Conservation (phyloP, 1,140 invertebrate genomes). For the Centruroides sculpturatus region DNA sequence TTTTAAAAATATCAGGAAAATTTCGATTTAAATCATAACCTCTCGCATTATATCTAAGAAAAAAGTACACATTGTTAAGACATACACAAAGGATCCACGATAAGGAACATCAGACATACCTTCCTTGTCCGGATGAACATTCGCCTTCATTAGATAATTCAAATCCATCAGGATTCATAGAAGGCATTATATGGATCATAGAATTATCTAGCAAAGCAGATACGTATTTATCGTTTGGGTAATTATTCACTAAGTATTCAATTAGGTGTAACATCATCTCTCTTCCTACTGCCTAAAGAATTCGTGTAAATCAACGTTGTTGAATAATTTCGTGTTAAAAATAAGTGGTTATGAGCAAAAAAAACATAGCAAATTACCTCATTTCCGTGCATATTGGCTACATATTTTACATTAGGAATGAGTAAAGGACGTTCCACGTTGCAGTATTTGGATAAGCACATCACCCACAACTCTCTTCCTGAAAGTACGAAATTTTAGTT, state of each 20-base stretch:
- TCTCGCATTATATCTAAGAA: conserved; percentile 20
- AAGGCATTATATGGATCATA: conserved; percentile 39
- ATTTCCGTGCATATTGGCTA: conserved; percentile 31
- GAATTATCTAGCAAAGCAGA: conserved; percentile 33
- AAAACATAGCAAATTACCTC: conserved; percentile 17
- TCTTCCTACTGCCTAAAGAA: conserved; percentile 59
- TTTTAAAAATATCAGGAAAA: conserved; percentile 32
- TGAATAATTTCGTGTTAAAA: too few relatives aligned
- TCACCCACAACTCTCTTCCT: conserved; percentile 85
- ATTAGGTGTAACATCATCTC: conserved; percentile 77
- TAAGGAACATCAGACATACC: conserved; percentile 15
- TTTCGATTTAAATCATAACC: conserved; percentile 32
- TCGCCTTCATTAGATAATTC: conserved; percentile 28
- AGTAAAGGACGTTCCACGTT: conserved; percentile 72
- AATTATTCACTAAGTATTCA: conserved; percentile 23
- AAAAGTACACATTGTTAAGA: too few relatives aligned
- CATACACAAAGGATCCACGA: too few relatives aligned
- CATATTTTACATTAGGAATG: conserved; percentile 50
- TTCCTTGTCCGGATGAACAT: conserved; percentile 30
- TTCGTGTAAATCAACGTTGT: not conserved
- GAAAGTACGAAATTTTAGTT: conserved; percentile 3
- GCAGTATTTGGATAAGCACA: conserved; percentile 80
- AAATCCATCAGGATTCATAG: conserved; percentile 39
- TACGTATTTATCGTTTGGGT: conserved; percentile 18
- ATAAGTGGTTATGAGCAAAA: conserved; percentile 4